These are phyloP conservation scores for Mormyrus proboscirostris DNA, from an alignment of 2,797 vertebrate species.

Conservation along the genomic window DNA sequence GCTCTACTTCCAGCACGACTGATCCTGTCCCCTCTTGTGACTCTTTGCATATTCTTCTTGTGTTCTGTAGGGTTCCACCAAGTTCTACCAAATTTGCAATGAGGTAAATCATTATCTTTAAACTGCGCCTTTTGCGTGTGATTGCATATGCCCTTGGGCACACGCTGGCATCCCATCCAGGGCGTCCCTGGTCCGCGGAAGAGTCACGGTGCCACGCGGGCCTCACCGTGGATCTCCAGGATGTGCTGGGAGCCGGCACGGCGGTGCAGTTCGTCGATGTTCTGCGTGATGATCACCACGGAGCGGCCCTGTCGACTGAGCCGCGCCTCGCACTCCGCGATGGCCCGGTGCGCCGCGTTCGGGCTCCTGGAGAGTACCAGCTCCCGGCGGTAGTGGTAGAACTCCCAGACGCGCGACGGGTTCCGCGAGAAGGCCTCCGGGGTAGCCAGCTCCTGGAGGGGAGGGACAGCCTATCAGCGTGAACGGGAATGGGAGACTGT, in stretches of 20 bases:
- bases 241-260: constrained; percentile 84
- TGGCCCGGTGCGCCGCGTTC: constrained; percentile 74
- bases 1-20: neutral
- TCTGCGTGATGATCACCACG: constrained; percentile 85
- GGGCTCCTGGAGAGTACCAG: constrained; percentile 71
- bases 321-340: constrained; percentile 79
- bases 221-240: constrained; percentile 84
- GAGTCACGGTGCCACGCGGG: neutral
- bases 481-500: neutral
- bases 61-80: neutral
- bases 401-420: constrained; percentile 90
- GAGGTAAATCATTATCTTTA: neutral
- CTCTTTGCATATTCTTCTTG: neutral
- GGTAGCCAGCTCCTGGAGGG: constrained; percentile 77
- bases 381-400: constrained; percentile 88
- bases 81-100: neutral
- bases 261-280: constrained; percentile 84
- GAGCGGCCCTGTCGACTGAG: constrained; percentile 77
- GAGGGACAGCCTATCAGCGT: neutral
- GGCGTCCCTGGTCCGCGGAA: neutral
- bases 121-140: neutral
- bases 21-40: neutral
- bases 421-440: constrained; percentile 80
- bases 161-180: neutral
- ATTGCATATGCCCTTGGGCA: neutral